A percentile compares a stretch with the other conserved stretches of the same genome.
Conservation (phyloP, 2,888 invertebrate species). For the Acleris sparsana region DNA sequence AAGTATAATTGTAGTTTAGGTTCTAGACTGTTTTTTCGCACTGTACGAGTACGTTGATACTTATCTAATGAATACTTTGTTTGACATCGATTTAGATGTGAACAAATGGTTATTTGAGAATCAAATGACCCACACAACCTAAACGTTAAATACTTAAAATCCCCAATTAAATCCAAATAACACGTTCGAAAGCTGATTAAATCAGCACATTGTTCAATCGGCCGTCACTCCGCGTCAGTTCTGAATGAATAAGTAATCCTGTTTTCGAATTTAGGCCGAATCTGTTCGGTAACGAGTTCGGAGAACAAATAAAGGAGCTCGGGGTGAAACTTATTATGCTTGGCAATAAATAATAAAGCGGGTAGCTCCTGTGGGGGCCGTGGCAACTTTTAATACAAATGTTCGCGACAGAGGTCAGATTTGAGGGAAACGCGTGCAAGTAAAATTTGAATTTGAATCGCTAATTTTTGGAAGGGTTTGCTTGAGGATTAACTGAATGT, state of each 20-base stretch:
- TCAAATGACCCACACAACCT: no score
- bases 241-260: conserved; percentile 76
- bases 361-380: conserved; percentile 36
- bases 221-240: conserved; percentile 37
- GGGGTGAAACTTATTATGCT: conserved; percentile 66
- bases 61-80: no score
- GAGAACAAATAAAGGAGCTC: conserved; percentile 71
- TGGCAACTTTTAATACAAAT: conserved; percentile 21
- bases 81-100: no score
- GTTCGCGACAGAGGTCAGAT: conserved; percentile 17
- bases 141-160: no score
- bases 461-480: no score
- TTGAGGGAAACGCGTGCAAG: not conserved
- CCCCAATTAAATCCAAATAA: not conserved
- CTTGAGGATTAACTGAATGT: no score
- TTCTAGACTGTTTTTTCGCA: no score
- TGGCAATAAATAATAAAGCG: conserved; percentile 79
- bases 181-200: conserved; percentile 9
- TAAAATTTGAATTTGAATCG: no score
- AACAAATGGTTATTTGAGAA: no score
- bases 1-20: no score
- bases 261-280: conserved; percentile 74
- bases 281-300: conserved; percentile 77
- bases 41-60: no score
- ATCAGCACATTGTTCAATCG: conserved; percentile 10